A percentile compares a stretch with the other conserved stretches of the same genome.
Evolutionary conservation across 53 echinoderm and acorn worm species (phyloP).

Genomic region (Paracentrotus lividus): DNA sequence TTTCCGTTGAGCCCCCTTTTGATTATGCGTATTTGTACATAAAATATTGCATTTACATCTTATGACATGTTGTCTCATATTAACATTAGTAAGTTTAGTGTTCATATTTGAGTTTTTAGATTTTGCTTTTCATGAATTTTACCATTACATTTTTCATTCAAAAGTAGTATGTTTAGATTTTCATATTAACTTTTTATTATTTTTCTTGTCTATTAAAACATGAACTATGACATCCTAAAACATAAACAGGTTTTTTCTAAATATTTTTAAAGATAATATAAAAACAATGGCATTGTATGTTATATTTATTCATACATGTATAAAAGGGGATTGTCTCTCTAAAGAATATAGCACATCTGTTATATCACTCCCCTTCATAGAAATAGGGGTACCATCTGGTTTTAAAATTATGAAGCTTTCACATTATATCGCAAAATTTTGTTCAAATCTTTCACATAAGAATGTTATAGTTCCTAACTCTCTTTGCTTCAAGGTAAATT

Average conservation of each 20-base stretch:
- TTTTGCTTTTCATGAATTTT: slow-evolving; percentile 21
- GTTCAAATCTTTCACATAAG: background rate
- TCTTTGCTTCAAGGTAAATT: background rate
- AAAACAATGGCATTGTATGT: background rate
- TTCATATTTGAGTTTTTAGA: too few relatives aligned
- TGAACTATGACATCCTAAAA: background rate
- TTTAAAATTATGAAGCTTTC: background rate
- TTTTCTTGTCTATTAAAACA: background rate
- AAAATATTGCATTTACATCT: slow-evolving; percentile 35
- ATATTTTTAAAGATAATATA: background rate
- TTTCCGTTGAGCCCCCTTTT: background rate
- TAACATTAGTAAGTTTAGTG: too few relatives aligned
- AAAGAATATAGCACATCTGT: background rate
- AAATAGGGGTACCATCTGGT: background rate
- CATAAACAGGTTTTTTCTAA: too few relatives aligned
- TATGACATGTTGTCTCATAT: slow-evolving; percentile 19
- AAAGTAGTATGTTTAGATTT: background rate
- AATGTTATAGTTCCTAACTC: background rate
- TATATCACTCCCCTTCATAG: background rate
- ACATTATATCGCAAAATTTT: background rate
- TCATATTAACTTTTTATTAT: background rate
- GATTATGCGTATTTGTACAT: slow-evolving; percentile 29
- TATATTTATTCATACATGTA: too few relatives aligned
- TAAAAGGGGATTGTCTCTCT: background rate
- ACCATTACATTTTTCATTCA: slow-evolving; percentile 35